These are phyloP conservation scores for Pseudomyrmex pallidus DNA, from an alignment of 1,140 invertebrate genomes.

Conservation along the genomic window DNA sequence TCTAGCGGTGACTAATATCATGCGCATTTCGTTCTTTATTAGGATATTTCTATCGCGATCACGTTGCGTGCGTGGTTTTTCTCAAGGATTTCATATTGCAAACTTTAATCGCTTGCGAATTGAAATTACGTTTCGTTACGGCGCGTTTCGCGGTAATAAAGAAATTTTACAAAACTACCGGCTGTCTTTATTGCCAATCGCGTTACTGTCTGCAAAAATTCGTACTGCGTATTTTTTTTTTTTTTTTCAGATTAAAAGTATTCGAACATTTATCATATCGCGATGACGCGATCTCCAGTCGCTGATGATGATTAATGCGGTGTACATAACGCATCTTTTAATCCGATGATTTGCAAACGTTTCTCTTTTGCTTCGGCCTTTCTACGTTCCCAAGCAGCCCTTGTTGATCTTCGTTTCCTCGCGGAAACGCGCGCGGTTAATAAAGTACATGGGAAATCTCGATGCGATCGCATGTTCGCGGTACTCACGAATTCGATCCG, in stretches of 20 bases:
- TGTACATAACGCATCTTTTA: too few species aligned
- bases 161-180: too few species aligned
- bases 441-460: slow-evolving; percentile 5
- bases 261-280: too few species aligned
- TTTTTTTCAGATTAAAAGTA: neutral
- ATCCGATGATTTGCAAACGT: too few species aligned
- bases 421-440: neutral
- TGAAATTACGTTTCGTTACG: slow-evolving; percentile 7
- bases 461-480: slow-evolving; percentile 9
- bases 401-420: neutral
- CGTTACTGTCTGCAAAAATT: too few species aligned
- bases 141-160: too few species aligned
- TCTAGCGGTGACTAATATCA: neutral
- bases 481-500: slow-evolving; percentile 11
- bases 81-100: slow-evolving; percentile 19
- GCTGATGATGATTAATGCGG: too few species aligned
- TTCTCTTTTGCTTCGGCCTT: too few species aligned
- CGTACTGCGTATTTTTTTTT: neutral
- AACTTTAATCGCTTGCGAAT: slow-evolving; percentile 12
- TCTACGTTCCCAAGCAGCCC: neutral
- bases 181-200: too few species aligned
- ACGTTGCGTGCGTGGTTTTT: neutral
- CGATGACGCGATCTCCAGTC: too few species aligned
- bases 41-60: slow-evolving; percentile 35
- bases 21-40: slow-evolving; percentile 18